Percentiles rank a stretch among this genome's conserved stretches.
These are phyloP conservation scores for Meloidogyne hapla DNA, from an alignment of 1,140 invertebrate genomes.

Conservation along the genomic window DNA sequence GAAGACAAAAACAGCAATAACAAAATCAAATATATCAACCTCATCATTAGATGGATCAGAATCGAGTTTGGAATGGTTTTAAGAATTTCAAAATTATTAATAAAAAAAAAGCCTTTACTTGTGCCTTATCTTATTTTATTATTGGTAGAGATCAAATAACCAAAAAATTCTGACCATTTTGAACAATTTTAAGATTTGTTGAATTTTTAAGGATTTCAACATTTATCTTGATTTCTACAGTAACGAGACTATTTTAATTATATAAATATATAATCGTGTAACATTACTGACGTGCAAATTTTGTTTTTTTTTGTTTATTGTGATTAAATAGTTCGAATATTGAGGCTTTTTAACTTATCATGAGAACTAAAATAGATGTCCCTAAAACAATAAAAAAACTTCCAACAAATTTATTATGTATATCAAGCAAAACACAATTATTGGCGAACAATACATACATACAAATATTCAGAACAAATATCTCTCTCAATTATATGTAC, in stretches of 20 bases:
- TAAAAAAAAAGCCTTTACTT: background rate
- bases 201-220: too few relatives aligned
- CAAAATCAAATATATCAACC: background rate
- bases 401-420: background rate
- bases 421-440: background rate
- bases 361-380: too few relatives aligned
- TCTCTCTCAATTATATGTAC: background rate
- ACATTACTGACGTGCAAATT: background rate
- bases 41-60: slow-evolving; percentile 7
- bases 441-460: background rate
- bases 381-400: too few relatives aligned
- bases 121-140: background rate
- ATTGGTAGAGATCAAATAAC: too few relatives aligned
- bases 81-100: background rate
- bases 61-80: slow-evolving; percentile 19
- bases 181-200: too few relatives aligned
- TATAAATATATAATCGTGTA: too few relatives aligned
- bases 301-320: background rate
- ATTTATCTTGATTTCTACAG: too few relatives aligned
- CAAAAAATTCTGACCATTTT: too few relatives aligned
- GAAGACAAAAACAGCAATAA: background rate
- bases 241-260: too few relatives aligned
- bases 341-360: too few relatives aligned
- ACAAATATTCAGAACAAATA: background rate
- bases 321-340: background rate